phyloP scores from a whole-genome alignment of 2,888 invertebrate species.

The Athrips mouffetella region DNA sequence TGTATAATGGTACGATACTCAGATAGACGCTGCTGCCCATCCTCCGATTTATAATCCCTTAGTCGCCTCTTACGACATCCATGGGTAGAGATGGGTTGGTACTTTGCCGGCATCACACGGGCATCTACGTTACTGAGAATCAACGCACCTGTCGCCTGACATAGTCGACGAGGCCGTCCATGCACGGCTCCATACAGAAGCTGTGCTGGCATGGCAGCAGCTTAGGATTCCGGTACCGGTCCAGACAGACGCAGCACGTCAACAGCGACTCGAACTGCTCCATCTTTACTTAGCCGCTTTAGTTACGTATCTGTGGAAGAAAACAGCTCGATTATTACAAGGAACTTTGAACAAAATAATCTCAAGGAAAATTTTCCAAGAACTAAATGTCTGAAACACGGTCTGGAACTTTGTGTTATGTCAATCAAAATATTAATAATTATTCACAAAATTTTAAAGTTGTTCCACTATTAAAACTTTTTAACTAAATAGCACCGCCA shows the following conservation, averaged over 20 bases:
- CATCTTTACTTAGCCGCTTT: slow-evolving; percentile 75
- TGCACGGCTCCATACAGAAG: slow-evolving; percentile 99
- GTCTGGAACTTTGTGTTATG: too few relatives aligned
- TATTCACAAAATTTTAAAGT: too few relatives aligned
- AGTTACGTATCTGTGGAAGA: slow-evolving; percentile 59
- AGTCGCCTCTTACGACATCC: too few relatives aligned
- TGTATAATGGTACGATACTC: too few relatives aligned
- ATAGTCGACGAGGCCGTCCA: slow-evolving; percentile 97
- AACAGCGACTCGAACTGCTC: slow-evolving; percentile 98
- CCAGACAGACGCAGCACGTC: slow-evolving; percentile 98
- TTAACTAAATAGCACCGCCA: too few relatives aligned
- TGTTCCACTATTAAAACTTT: too few relatives aligned
- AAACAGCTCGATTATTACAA: slow-evolving; percentile 3
- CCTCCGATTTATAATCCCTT: too few relatives aligned
- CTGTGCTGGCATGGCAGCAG: slow-evolving; percentile 99
- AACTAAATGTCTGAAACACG: too few relatives aligned
- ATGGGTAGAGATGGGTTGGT: too few relatives aligned
- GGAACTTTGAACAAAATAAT: not conserved
- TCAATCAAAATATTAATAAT: too few relatives aligned
- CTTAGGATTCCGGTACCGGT: slow-evolving; percentile 98
- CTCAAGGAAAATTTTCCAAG: not conserved
- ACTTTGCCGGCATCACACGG: too few relatives aligned
- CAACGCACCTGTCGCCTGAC: slow-evolving; percentile 90
- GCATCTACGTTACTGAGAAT: not conserved
- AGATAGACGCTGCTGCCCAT: too few relatives aligned